Conservation (phyloP, 1,140 invertebrate genomes). For the Aphidius ervi region DNA sequence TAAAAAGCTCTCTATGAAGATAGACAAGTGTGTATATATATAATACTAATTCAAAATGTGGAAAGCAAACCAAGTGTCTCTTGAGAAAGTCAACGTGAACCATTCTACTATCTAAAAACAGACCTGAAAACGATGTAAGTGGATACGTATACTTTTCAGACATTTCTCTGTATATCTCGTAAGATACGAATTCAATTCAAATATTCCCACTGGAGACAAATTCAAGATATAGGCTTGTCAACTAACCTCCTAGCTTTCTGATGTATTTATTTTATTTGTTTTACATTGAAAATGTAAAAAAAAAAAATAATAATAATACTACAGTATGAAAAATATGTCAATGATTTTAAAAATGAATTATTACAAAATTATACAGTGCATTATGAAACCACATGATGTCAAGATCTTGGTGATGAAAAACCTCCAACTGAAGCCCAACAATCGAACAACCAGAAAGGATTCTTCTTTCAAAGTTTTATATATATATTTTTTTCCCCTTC, state of each 20-base stretch:
- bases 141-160: neutral
- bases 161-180: neutral
- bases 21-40: no score
- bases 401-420: neutral
- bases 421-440: neutral
- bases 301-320: no score
- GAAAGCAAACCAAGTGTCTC: conserved; percentile 2
- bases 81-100: neutral
- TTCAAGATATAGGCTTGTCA: neutral
- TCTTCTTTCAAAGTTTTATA: neutral
- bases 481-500: neutral
- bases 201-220: conserved; percentile 1
- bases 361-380: conserved; percentile 42
- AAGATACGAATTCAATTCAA: neutral
- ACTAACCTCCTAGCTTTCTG: neutral
- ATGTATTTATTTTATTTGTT: neutral
- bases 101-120: conserved; percentile 1
- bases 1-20: no score
- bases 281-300: conserved; percentile 1
- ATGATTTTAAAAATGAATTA: conserved; percentile 31
- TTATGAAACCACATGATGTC: conserved; percentile 23
- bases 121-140: conserved; percentile 2
- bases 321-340: no score
- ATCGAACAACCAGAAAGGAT: conserved; percentile 12
- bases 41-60: neutral